phyloP scores from a whole-genome alignment of 2,888 invertebrate species.

The Apodemia mormo region DNA sequence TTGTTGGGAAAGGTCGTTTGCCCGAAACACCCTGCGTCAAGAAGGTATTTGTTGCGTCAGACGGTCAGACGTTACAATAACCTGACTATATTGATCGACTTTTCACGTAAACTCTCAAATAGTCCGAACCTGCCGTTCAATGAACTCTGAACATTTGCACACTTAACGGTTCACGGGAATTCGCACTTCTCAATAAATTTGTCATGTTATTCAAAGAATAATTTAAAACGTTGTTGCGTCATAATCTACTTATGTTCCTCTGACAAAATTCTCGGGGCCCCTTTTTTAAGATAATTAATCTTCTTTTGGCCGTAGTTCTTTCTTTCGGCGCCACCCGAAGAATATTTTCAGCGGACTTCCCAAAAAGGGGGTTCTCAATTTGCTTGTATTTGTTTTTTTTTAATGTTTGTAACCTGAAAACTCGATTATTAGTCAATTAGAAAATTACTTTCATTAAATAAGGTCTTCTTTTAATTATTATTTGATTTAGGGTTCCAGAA shows the following conservation, averaged over 20 bases:
- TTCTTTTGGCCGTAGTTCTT: too few species aligned
- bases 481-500: too few species aligned
- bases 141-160: constrained; percentile 26
- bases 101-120: constrained; percentile 1
- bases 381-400: too few species aligned
- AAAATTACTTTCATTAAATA: too few species aligned
- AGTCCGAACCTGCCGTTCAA: constrained; percentile 30
- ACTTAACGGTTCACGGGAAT: neutral
- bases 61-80: neutral
- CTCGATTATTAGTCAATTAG: too few species aligned
- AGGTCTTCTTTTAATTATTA: too few species aligned
- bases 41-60: constrained; percentile 4
- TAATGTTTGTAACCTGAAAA: too few species aligned
- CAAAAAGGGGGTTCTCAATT: too few species aligned
- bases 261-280: too few species aligned
- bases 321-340: too few species aligned
- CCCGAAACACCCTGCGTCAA: neutral
- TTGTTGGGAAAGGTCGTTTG: constrained; percentile 11
- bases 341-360: too few species aligned
- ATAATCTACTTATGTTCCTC: neutral
- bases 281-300: too few species aligned
- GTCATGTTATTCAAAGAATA: neutral
- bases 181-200: neutral
- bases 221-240: neutral
- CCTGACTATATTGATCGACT: constrained; percentile 20